These are phyloP conservation scores for Stenotaenia linearis DNA, from an alignment of 2,888 invertebrate genomes.

Conservation along the genomic window DNA sequence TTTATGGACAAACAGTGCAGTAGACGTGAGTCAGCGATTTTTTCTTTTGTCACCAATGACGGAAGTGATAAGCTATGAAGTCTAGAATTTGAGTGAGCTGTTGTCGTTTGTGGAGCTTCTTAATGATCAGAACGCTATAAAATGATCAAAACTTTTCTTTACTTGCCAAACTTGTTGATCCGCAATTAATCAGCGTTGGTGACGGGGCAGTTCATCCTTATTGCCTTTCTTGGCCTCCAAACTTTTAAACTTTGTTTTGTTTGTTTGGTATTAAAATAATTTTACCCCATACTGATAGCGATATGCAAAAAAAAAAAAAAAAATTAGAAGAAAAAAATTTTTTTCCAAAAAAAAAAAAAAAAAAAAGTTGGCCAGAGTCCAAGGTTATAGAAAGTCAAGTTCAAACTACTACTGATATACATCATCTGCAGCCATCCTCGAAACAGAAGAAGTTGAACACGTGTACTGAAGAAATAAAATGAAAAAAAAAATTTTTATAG, in stretches of 20 bases:
- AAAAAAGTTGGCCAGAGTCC: background rate
- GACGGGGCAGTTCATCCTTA: background rate
- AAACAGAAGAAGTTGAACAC: background rate
- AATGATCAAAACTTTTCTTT: background rate
- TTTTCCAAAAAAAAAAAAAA: too few relatives aligned
- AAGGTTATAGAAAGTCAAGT: background rate
- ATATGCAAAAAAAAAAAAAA: too few relatives aligned
- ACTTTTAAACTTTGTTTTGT: too few relatives aligned
- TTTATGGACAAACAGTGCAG: slow-evolving; percentile 9
- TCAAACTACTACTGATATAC: background rate
- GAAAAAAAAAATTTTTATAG: background rate
- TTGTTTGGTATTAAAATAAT: too few relatives aligned
- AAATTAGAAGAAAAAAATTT: too few relatives aligned
- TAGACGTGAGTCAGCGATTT: background rate
- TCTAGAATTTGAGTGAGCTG: background rate
- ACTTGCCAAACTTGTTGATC: slow-evolving; percentile 4
- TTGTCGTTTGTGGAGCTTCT: background rate
- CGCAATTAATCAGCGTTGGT: background rate
- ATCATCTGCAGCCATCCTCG: background rate
- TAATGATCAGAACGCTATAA: background rate
- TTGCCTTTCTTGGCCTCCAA: too few relatives aligned
- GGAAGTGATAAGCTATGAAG: slow-evolving; percentile 3
- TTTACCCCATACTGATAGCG: background rate
- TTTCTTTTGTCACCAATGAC: slow-evolving; percentile 4
- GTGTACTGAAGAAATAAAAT: background rate